Conservation (phyloP, 2,113 vertebrate genomes). For the Sceloporus undulatus region DNA sequence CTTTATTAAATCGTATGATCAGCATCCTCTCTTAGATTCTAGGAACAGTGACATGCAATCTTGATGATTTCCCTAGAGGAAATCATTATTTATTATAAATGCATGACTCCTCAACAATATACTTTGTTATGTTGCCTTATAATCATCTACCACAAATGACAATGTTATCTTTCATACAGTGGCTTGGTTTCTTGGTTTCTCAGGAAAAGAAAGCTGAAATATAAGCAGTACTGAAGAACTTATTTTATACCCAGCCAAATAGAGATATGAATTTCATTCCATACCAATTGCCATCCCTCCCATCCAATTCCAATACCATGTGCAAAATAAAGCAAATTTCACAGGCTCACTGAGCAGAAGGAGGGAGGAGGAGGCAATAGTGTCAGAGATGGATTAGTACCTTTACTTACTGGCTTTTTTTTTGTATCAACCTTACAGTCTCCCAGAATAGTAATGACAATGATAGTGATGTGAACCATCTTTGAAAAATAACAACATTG, state of each 20-base stretch:
- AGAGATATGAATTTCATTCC: slow-evolving; percentile 7
- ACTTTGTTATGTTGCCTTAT: slow-evolving; percentile 44
- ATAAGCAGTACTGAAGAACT: slow-evolving; percentile 42
- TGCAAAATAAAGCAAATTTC: slow-evolving; percentile 43
- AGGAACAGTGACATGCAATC: slow-evolving; percentile 53
- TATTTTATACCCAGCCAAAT: slow-evolving; percentile 48
- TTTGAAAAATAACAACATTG: slow-evolving; percentile 48
- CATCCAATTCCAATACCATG: background rate
- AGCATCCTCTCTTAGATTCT: slow-evolving; percentile 53
- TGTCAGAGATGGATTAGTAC: slow-evolving; percentile 33
- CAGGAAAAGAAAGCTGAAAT: slow-evolving; percentile 45
- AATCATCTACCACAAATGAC: slow-evolving; percentile 62
- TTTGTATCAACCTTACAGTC: slow-evolving; percentile 15
- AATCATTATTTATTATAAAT: slow-evolving; percentile 60
- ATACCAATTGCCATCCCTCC: background rate
- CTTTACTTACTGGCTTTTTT: slow-evolving; percentile 39
- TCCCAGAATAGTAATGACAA: slow-evolving; percentile 33
- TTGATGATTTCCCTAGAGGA: slow-evolving; percentile 69
- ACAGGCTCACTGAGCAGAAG: background rate
- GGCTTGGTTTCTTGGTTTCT: slow-evolving; percentile 45
- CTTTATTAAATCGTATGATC: background rate
- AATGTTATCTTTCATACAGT: slow-evolving; percentile 39
- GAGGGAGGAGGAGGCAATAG: background rate
- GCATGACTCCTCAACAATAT: slow-evolving; percentile 11
- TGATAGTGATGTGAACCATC: slow-evolving; percentile 16